Conservation (phyloP, 2,888 invertebrate genomes). For the Ectemnius lituratus region DNA sequence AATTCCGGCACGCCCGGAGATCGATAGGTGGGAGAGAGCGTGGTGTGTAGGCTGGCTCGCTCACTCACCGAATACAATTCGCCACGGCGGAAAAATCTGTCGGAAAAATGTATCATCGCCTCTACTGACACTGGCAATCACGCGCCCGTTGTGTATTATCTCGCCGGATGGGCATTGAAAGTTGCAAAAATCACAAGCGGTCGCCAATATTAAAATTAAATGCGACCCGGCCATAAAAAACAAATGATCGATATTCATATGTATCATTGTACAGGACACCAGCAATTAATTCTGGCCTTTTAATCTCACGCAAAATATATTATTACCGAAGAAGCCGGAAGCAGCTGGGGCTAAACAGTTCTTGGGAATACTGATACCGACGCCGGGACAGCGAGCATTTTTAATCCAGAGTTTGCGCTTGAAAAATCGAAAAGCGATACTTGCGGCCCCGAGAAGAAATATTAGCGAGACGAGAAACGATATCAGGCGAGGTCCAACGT, state of each 20-base stretch:
- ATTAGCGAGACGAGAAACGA: background rate
- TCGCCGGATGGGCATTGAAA: conserved; percentile 1
- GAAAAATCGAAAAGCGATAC: conserved; percentile 10
- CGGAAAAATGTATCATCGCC: background rate
- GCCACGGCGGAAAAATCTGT: background rate
- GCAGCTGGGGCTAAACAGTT: too few species aligned
- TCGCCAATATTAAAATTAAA: background rate
- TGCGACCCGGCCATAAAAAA: too few species aligned
- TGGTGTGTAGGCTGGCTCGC: too few species aligned
- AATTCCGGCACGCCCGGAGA: background rate
- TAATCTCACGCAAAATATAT: conserved; percentile 5
- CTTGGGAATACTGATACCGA: background rate
- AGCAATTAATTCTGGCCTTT: conserved; percentile 11
- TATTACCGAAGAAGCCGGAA: background rate
- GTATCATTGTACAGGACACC: background rate
- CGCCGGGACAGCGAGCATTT: background rate
- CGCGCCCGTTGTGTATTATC: background rate
- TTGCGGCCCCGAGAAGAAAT: background rate
- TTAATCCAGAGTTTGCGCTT: conserved; percentile 3
- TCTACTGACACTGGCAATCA: background rate
- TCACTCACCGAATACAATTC: too few species aligned
- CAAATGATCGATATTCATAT: too few species aligned
- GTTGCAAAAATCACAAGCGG: conserved; percentile 7
- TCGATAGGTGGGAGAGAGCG: background rate
- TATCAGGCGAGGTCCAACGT: background rate